Percentiles rank a stretch among this genome's conserved stretches.
These are phyloP conservation scores for Pristionchus mayeri DNA, from an alignment of 2,888 invertebrate genomes.

Conservation along the genomic window DNA sequence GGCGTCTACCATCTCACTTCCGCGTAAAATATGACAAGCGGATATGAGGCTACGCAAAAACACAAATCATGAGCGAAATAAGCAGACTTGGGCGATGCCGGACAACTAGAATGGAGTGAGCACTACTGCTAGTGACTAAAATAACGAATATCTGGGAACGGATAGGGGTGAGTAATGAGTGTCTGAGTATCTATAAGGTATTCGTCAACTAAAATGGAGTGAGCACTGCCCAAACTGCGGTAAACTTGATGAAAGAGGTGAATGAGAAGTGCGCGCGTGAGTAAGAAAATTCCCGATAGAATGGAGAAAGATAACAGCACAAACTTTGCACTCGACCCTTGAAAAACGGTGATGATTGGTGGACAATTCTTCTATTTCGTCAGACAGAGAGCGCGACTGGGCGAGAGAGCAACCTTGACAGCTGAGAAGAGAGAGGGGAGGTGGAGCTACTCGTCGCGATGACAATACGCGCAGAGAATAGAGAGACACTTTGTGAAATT, in stretches of 20 bases:
- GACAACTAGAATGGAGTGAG: too few species aligned
- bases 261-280: not conserved
- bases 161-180: too few species aligned
- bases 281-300: not conserved
- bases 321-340: not conserved
- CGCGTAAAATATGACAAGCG: too few species aligned
- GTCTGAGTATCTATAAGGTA: too few species aligned
- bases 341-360: not conserved
- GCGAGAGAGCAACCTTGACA: not conserved
- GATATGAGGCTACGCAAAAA: too few species aligned
- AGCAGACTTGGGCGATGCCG: too few species aligned
- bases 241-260: not conserved
- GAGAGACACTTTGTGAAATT: not conserved
- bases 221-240: not conserved
- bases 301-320: not conserved
- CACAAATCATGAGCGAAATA: too few species aligned
- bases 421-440: not conserved
- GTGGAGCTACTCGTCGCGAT: conserved; percentile 4
- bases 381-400: not conserved
- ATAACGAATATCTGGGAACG: too few species aligned
- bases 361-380: too few species aligned
- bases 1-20: too few species aligned
- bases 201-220: not conserved
- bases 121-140: too few species aligned
- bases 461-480: not conserved